Base-by-base conservation (phyloP, 2,113 vertebrate species). In the Lamprologus ornatipinnis region DNA sequence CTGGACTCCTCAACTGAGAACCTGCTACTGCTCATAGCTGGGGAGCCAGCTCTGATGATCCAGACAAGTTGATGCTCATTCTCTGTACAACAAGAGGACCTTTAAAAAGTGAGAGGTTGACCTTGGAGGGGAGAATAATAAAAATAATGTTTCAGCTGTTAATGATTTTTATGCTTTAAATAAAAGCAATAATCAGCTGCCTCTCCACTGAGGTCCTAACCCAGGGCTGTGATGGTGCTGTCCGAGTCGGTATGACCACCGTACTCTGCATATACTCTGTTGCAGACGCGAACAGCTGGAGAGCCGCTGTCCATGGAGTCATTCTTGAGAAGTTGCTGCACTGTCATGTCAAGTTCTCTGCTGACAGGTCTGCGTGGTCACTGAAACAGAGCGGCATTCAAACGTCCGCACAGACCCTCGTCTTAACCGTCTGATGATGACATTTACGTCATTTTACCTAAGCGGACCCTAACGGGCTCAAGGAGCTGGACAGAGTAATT, bases 181-280 rank as follows among this genome's bases (percentile, higher is more conserved):
- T 60, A 60, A 60, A 60, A 60, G 15, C 9, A 75, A 42, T 47
- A 47, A 75, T 75, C 42, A 19, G 68, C 68, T 28, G 68, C 1
- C 40, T 73, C 12, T 26, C 21, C 40, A 47, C 9, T 47, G 40
- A 75, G 40, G 42, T 47, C 21, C 40, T 75, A 26, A 47, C 6
- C 40, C 14, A 10, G 23, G 28, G 9, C 57, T 60, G 57, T 19
- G 57, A 60, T 3, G 57, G 1, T 60, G 57, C 28, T 0, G 57
- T 60, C 0, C 5, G 5, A 60, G 57, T 10, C 0, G 0, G 28
- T 60, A 60, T 28, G 5, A 33, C 28, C 58, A 63, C 0, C 4
- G 10, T 65, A 65, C 60, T 63, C 33, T 35, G 60, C 10, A 10
- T 19, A 33, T 3, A 60, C 57, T 4, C 1, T 19, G 26, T 31